phyloP scores from a whole-genome alignment of 2,888 invertebrate species.

The Endotricha flammealis region DNA sequence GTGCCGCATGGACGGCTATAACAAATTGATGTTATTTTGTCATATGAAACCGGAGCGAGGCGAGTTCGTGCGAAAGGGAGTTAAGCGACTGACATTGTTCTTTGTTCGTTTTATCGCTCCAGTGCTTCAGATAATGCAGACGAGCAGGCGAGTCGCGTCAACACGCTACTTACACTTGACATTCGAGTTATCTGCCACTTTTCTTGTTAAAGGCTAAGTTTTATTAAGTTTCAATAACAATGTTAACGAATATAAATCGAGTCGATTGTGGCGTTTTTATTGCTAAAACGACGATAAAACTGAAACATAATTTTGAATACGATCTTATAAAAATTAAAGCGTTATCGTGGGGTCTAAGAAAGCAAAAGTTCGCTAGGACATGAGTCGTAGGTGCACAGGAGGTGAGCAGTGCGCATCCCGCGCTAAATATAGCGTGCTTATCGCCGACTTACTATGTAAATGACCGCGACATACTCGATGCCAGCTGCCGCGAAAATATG shows the following conservation, averaged over 20 bases:
- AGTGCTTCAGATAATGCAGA: slow-evolving; percentile 67
- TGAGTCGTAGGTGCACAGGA: slow-evolving; percentile 46
- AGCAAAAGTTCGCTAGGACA: slow-evolving; percentile 18
- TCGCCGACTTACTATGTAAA: slow-evolving; percentile 74
- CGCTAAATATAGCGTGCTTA: slow-evolving; percentile 75
- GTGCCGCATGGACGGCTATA: slow-evolving; percentile 41
- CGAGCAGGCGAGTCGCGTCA: slow-evolving; percentile 38
- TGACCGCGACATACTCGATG: slow-evolving; percentile 67
- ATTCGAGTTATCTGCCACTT: slow-evolving; percentile 68
- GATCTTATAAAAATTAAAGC: no score
- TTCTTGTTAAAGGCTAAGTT: slow-evolving; percentile 58
- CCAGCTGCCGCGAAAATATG: slow-evolving; percentile 70
- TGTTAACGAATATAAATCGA: slow-evolving; percentile 9
- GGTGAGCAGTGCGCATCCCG: slow-evolving; percentile 55
- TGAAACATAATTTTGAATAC: neutral
- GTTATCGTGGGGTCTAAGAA: neutral
- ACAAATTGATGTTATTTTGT: slow-evolving; percentile 65
- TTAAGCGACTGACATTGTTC: slow-evolving; percentile 70
- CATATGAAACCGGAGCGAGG: slow-evolving; percentile 52
- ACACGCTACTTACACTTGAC: slow-evolving; percentile 39
- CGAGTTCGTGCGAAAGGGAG: slow-evolving; percentile 69
- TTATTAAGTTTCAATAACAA: slow-evolving; percentile 27
- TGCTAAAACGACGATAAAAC: slow-evolving; percentile 2
- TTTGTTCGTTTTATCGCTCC: slow-evolving; percentile 75
- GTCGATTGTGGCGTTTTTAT: slow-evolving; percentile 2